phyloP scores from a whole-genome alignment of 2,113 vertebrate species.

The Amia ocellicauda region DNA sequence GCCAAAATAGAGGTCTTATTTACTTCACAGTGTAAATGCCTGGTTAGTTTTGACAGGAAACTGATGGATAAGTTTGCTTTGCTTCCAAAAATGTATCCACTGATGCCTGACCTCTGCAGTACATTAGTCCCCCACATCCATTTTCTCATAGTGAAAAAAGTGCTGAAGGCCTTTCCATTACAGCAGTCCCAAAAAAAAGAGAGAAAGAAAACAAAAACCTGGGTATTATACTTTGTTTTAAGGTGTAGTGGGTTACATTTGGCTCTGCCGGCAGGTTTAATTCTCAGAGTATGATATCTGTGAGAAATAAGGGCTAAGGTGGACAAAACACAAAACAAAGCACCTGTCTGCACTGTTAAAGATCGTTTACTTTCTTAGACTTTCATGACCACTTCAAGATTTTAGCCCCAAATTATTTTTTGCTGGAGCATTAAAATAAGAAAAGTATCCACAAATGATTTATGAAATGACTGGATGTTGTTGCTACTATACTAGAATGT shows the following conservation, averaged over 20 bases:
- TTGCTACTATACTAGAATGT: neutral
- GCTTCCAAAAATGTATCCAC: slow-evolving; percentile 27
- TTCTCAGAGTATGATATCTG: slow-evolving; percentile 41
- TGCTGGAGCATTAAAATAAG: neutral
- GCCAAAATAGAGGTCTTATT: slow-evolving; percentile 25
- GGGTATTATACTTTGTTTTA: slow-evolving; percentile 45
- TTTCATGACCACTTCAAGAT: neutral
- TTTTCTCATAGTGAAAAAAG: slow-evolving; percentile 20
- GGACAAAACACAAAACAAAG: slow-evolving; percentile 20
- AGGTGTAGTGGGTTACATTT: slow-evolving; percentile 30
- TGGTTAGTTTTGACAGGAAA: neutral
- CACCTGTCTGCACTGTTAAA: neutral
- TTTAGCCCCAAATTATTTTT: neutral
- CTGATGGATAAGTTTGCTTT: slow-evolving; percentile 1
- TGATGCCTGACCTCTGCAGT: slow-evolving; percentile 34
- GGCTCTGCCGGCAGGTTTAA: slow-evolving; percentile 3
- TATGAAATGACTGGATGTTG: neutral
- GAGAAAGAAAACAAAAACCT: slow-evolving; percentile 22
- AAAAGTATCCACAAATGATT: neutral
- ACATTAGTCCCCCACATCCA: slow-evolving; percentile 27
- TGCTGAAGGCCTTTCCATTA: slow-evolving; percentile 5
- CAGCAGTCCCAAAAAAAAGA: slow-evolving; percentile 6
- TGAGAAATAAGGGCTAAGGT: slow-evolving; percentile 51
- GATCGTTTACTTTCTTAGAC: neutral
- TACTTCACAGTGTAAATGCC: slow-evolving; percentile 23